Percentiles rank a stretch among this genome's conserved stretches.
These are phyloP conservation scores for Notodonta ziczac DNA, from an alignment of 2,888 invertebrate genomes.

Conservation along the genomic window DNA sequence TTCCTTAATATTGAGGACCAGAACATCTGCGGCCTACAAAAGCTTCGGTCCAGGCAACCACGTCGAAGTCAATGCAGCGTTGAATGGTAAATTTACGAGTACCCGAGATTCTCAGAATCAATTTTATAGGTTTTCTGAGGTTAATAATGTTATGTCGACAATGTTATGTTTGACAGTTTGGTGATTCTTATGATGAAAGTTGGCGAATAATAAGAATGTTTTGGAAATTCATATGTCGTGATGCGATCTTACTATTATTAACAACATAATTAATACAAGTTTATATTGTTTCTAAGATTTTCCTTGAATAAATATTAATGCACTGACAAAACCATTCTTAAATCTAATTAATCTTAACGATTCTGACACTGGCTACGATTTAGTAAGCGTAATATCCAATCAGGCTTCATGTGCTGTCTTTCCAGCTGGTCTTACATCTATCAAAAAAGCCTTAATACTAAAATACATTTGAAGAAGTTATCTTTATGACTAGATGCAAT, in stretches of 20 bases:
- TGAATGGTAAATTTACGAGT: background rate
- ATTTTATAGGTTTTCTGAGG: background rate
- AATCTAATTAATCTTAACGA: slow-evolving; percentile 13
- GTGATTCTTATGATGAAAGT: background rate
- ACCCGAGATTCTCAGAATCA: background rate
- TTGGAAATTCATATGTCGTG: too few species aligned
- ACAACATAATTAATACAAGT: too few species aligned
- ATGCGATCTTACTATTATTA: too few species aligned
- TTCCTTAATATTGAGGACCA: background rate
- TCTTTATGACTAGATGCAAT: slow-evolving; percentile 57
- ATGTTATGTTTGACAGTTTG: background rate
- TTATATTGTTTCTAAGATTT: too few species aligned
- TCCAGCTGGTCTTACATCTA: slow-evolving; percentile 44
- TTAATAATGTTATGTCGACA: background rate
- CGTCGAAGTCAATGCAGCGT: background rate
- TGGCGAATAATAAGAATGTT: background rate
- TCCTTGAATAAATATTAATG: too few species aligned
- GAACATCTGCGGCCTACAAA: background rate
- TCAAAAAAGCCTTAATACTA: slow-evolving; percentile 13
- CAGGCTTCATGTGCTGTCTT: slow-evolving; percentile 57
- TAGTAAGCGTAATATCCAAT: slow-evolving; percentile 77
- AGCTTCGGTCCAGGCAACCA: background rate
- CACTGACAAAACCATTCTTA: too few species aligned
- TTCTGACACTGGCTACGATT: slow-evolving; percentile 51
- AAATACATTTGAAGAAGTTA: slow-evolving; percentile 12